phyloP scores from a whole-genome alignment of 2,797 vertebrate genomes.

The Sciaenops ocellatus region DNA sequence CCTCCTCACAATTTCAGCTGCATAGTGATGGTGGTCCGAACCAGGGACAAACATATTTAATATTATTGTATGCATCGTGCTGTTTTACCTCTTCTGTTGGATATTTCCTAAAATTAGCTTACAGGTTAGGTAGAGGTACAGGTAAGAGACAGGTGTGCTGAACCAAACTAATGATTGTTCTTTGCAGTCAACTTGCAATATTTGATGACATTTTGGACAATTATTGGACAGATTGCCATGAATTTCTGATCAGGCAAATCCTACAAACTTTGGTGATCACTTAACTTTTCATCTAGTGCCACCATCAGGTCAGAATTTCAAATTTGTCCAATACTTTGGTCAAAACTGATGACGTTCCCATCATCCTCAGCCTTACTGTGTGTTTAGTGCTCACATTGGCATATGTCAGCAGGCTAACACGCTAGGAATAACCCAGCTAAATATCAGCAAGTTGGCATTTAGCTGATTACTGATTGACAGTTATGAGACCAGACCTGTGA shows the following conservation, averaged over 20 bases:
- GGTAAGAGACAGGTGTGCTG: neutral
- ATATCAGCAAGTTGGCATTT: neutral
- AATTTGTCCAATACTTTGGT: too few relatives aligned
- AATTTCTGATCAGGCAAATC: neutral
- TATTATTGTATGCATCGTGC: neutral
- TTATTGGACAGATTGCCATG: too few relatives aligned
- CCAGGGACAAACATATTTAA: neutral
- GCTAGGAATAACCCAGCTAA: neutral
- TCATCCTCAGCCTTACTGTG: too few relatives aligned
- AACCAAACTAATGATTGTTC: too few relatives aligned
- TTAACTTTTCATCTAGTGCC: neutral
- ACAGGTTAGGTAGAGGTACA: neutral
- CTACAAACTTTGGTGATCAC: neutral
- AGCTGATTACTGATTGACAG: too few relatives aligned
- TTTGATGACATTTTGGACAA: too few relatives aligned
- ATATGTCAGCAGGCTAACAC: neutral
- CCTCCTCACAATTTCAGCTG: neutral
- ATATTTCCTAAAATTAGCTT: neutral
- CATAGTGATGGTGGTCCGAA: neutral
- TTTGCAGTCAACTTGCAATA: too few relatives aligned
- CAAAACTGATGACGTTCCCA: too few relatives aligned
- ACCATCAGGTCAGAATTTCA: neutral
- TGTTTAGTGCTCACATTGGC: too few relatives aligned
- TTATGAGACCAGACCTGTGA: neutral
- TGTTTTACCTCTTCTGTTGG: neutral